Conservation (phyloP, 2,888 invertebrate genomes). For the Druceiella hillmani region DNA sequence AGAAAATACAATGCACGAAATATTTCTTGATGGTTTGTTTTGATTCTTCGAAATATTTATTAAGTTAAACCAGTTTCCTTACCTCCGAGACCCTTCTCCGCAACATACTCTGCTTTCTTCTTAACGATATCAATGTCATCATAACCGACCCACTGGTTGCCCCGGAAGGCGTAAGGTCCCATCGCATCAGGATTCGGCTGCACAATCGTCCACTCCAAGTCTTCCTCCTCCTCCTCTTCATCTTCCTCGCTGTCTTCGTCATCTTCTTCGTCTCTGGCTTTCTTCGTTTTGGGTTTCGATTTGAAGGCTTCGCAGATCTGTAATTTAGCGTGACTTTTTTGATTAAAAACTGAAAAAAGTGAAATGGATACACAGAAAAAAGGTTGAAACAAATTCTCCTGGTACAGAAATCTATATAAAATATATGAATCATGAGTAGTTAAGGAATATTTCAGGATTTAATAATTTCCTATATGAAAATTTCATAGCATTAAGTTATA, state of each 20-base stretch:
- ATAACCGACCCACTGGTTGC: slow-evolving; percentile 91
- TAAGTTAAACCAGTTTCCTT: no score
- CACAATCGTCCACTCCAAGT: slow-evolving; percentile 67
- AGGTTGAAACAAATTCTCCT: no score
- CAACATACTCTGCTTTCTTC: slow-evolving; percentile 81
- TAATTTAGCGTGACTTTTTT: slow-evolving; percentile 14
- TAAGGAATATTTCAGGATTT: no score
- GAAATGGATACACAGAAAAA: background rate
- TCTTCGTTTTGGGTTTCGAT: slow-evolving; percentile 34
- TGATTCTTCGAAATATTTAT: no score
- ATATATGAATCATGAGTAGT: no score
- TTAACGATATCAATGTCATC: slow-evolving; percentile 81
- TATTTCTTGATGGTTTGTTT: no score
- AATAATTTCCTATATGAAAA: no score
- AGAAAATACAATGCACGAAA: no score
- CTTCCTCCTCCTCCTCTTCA: slow-evolving; percentile 56
- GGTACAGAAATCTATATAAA: no score
- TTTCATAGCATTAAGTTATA: no score
- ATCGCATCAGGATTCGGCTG: slow-evolving; percentile 76
- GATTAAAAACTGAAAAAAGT: background rate
- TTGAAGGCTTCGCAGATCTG: slow-evolving; percentile 81
- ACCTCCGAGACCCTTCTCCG: slow-evolving; percentile 79
- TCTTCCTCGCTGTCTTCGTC: slow-evolving; percentile 32
- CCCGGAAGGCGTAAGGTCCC: slow-evolving; percentile 82
- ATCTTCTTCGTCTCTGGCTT: slow-evolving; percentile 32